These are phyloP conservation scores for Tenthredo livida DNA, from an alignment of 2,888 invertebrate species.

Conservation along the genomic window DNA sequence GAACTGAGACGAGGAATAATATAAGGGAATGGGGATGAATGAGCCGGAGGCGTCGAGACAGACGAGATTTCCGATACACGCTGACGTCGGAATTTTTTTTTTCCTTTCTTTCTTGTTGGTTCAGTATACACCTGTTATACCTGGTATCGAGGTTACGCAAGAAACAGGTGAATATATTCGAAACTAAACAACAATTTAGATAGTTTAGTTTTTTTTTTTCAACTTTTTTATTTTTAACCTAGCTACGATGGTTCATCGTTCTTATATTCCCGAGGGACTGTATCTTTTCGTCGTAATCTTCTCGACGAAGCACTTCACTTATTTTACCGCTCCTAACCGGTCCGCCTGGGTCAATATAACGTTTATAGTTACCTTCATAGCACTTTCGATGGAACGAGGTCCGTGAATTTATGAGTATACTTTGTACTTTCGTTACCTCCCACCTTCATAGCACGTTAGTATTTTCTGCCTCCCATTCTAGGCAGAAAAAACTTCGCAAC, in stretches of 20 bases:
- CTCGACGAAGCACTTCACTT: not conserved
- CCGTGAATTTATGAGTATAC: not conserved
- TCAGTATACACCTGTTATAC: not conserved
- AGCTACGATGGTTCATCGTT: not conserved
- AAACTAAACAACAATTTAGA: not conserved
- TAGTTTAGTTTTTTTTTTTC: not conserved
- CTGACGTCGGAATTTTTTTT: not conserved
- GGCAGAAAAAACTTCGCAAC: no score
- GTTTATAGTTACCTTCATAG: not conserved
- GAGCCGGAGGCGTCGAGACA: conserved; percentile 19
- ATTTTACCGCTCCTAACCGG: not conserved
- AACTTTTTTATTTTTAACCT: not conserved
- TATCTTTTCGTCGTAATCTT: not conserved
- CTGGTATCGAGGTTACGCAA: not conserved
- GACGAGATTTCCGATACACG: conserved; percentile 18
- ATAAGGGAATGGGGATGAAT: conserved; percentile 15
- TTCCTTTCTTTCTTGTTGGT: not conserved
- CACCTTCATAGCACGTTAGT: not conserved
- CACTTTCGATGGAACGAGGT: not conserved
- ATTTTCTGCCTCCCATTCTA: not conserved
- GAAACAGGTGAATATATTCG: not conserved
- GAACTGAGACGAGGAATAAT: not conserved
- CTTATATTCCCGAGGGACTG: not conserved
- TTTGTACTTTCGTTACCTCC: not conserved
- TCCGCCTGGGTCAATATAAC: not conserved